Evolutionary conservation across 2,113 vertebrate genomes (phyloP), one percentile per base, ranked within the genome.

Genomic region (Pagrus major): DNA sequence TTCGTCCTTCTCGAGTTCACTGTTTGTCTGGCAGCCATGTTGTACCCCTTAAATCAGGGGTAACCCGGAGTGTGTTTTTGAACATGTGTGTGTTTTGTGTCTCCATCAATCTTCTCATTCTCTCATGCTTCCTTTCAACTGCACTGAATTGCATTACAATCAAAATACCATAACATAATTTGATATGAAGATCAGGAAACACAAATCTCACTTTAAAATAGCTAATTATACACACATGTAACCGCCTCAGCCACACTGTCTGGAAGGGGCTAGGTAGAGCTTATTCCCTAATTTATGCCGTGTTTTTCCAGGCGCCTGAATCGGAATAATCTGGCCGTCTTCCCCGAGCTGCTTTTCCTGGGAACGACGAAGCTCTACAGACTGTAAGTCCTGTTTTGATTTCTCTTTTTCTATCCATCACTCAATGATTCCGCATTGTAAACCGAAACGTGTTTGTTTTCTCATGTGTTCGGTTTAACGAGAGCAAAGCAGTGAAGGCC

Each of bases 341-440:
- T 99, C 92, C 97, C 98, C 21, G 98, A 99, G 88, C 93, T 99
- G 90, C 97, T 99, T 84, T 99, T 99, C 92, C 95, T 99, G 87
- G 97, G 97, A 87, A 98, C 97, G 0, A 93, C 96, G 1, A 99
- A 99, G 91, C 95, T 99, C 14, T 98, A 98, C 95, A 96, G 98
- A 89, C 96, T 99, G 98, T 99, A 95, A 99, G 98, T 99, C 87
- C 29, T 72, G 76, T 76, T 86, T 85, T 73, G 60, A 41, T 83
- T 85, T 56, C 1, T 59, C 14, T 59, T 49, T 67, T 65, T 59
- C 14, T 21, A 6, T 61, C n/a, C 4, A 4, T 85, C 68, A 35
- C 47, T 54, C 23, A 29, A 23, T 44, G 42, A 4, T 58, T 54
- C 35, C 59, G 9, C 37, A 37, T 58, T 56, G n/a, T 23, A 25